Evolutionary conservation across 2,888 invertebrate genomes (phyloP).

Genomic region (Himalopsyche japonica): DNA sequence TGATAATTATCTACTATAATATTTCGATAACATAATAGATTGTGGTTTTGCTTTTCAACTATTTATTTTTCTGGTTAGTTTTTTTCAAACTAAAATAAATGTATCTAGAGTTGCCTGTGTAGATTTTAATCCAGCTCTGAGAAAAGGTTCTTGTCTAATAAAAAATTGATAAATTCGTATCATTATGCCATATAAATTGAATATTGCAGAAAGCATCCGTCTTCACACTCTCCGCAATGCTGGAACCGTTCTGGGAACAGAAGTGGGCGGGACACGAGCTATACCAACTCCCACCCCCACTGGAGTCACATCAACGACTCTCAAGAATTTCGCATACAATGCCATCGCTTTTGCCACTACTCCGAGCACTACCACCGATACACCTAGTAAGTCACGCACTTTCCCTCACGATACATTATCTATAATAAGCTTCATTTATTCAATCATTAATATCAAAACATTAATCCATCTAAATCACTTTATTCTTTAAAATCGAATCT

Average conservation of each 20-base stretch:
- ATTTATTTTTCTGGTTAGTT: too few relatives aligned
- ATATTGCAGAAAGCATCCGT: conserved; percentile 62
- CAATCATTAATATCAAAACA: neutral
- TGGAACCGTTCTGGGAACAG: conserved; percentile 68
- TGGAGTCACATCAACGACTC: conserved; percentile 49
- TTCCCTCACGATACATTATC: neutral
- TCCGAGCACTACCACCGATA: conserved; percentile 54
- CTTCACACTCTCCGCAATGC: conserved; percentile 77
- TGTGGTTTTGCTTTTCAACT: too few relatives aligned
- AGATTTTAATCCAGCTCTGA: too few relatives aligned
- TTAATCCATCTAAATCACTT: neutral
- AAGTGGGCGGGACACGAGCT: conserved; percentile 61
- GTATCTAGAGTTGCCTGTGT: too few relatives aligned
- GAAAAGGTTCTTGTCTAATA: too few relatives aligned
- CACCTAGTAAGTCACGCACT: conserved; percentile 53
- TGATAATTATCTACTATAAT: too few relatives aligned
- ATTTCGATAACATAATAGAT: too few relatives aligned
- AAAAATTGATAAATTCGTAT: too few relatives aligned
- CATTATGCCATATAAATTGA: neutral
- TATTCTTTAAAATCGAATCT: too few relatives aligned
- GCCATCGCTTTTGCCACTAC: conserved; percentile 50
- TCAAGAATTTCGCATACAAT: conserved; percentile 48
- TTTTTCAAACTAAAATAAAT: too few relatives aligned
- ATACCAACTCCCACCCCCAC: conserved; percentile 59
- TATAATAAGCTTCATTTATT: neutral